Evolutionary conservation across 2,113 vertebrate species (phyloP), one percentile per base, ranked within the genome.

Genomic region (Machaerirhynchus nigripectus): DNA sequence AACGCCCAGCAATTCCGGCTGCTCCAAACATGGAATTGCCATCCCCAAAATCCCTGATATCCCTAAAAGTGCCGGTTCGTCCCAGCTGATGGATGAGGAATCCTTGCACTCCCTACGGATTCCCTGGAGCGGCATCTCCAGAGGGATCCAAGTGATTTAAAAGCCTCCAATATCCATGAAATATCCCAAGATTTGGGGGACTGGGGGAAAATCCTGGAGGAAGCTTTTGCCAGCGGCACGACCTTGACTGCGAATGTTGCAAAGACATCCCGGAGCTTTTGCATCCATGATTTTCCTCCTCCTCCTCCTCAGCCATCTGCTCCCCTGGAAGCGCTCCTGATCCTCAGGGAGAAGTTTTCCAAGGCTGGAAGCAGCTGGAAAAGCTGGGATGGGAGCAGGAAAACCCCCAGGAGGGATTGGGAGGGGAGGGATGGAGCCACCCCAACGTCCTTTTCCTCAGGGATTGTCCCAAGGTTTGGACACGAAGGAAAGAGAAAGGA

Each of bases 271-370:
- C 18, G 20, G 59, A 91, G 76, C 53, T 33, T 95, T 89, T 55
- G 69, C 77, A 89, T 87, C 65, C 65, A 5, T 13, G 56, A 26
- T 20, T 92, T 94, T 92, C 82, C 69, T 96, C 77, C 84, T 78
- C 75, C 53, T 55, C 53, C 88, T 91, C 73, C 75, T 89, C 86
- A 89, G 40, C 96, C 94, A 93, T 96, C 94, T 95, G 94, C 88
- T 93, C n/a, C 78, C 60, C 88, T 91, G 91, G 73, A 90, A 84
- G 53, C 77, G 69, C 60, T 96, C 37, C 5, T 84, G 88, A 31
- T 87, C 78, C 93, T 59, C 52, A 6, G 56, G 90, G 93, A 95
- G 60, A 77, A 68, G 65, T 75, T 93, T 90, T 87, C 90, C 79
- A 63, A 63, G 78, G 35, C 10, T 87, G 85, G 82, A 80, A 91